Conservation (phyloP, 2,113 vertebrate species). For the Parus major region DNA sequence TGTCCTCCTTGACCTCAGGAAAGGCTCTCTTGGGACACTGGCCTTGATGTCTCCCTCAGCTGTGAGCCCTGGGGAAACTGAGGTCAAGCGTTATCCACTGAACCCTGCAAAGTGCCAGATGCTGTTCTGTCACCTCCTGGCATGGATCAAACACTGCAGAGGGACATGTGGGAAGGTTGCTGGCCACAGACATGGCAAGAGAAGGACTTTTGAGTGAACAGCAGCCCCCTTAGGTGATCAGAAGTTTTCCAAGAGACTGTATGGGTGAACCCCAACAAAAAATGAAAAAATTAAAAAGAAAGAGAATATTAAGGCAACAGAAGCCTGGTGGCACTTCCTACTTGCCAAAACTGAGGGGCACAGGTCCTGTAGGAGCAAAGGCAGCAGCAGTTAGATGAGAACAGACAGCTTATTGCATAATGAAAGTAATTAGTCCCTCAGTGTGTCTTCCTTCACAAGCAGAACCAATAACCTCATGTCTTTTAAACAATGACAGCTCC, state of each 20-base stretch:
- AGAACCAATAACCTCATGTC: neutral
- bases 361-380: neutral
- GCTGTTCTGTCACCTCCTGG: neutral
- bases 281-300: neutral
- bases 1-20: neutral
- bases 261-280: neutral
- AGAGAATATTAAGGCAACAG: neutral
- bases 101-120: neutral
- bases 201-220: neutral
- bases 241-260: neutral
- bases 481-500: neutral
- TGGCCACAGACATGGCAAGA: neutral
- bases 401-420: neutral
- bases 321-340: neutral
- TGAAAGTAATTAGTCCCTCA: neutral
- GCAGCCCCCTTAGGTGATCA: neutral
- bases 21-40: neutral
- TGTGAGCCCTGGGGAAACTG: neutral
- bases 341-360: neutral
- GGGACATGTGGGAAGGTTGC: rapidly evolving
- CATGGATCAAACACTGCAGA: neutral
- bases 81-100: neutral
- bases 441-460: neutral
- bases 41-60: neutral
- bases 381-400: neutral